Base-by-base conservation (phyloP, 1,140 invertebrate genomes). In the Triops cancriformis region DNA sequence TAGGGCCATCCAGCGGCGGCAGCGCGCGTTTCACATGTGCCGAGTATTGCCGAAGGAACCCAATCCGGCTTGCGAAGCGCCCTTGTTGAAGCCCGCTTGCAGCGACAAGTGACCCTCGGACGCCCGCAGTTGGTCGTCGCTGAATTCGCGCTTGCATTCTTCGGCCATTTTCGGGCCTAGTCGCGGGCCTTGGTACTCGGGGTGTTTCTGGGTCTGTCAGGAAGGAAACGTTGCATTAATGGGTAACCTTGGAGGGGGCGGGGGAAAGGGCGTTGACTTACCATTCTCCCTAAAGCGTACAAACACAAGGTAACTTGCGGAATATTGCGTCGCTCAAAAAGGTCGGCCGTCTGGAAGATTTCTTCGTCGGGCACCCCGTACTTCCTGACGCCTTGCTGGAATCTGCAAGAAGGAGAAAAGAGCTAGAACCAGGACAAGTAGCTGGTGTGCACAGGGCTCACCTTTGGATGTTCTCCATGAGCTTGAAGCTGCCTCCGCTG, bases 391-490 rank as follows among this genome's bases (percentile, higher is more conserved):
- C 93, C 95, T 23, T 93, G 93, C 87, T 98, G 96, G 87, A 98
- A 98, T 86, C 91, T 92, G 81, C 2, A 26, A 26, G 74, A 75
- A 4, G 72, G 10, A 26, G 28, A 4, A 75, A 7, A 37, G n/a
- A 75, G 12, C 4, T 4, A 72, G n/a, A 11, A 75, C 27, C 23
- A 72, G 74, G 11, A 7, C 11, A n/a, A 11, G 27, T 7, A 75
- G 51, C 12, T 72, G n/a, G 26, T 72, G 1, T n/a, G 72, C 31
- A 37, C 2, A 37, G 26, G n/a, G 26, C 73, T 77, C 82, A 89
- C 90, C 93, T 91, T 85, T 97, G 94, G 82, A 98, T 93, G 84
- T 99, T 99, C 86, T 99, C 96, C 96, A 99, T 98, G 80, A 99
- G 88, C 81, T 98, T 96, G 86, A 99, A 99, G 81, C 97, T 97